Conservation (phyloP, 2,888 invertebrate genomes). For the Nemotelus nigrinus region DNA sequence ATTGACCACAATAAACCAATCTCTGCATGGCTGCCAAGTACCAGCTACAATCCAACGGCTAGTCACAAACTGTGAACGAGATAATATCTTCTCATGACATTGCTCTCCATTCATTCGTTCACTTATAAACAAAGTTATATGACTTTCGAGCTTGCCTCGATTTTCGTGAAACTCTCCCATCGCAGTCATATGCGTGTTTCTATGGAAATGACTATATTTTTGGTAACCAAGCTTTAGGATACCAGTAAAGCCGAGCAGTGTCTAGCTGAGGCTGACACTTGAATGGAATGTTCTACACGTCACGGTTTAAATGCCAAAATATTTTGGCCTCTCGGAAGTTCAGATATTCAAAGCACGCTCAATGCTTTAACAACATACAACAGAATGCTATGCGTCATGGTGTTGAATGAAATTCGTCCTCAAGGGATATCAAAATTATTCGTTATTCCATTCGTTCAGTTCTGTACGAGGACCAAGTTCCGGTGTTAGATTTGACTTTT, state of each 20-base stretch:
- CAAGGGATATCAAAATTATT: slow-evolving; percentile 18
- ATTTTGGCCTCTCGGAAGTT: slow-evolving; percentile 4
- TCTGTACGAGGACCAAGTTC: not conserved
- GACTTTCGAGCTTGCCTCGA: not conserved
- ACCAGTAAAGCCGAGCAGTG: not conserved
- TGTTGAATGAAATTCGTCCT: slow-evolving; percentile 30
- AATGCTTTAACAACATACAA: slow-evolving; percentile 17
- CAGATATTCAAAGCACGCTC: slow-evolving; percentile 32
- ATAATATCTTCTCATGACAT: not conserved
- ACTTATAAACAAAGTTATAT: slow-evolving; percentile 19
- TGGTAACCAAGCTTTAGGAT: not conserved
- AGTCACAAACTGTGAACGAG: not conserved
- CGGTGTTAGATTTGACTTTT: not conserved
- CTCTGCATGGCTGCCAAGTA: not conserved
- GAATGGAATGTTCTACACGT: slow-evolving; percentile 39
- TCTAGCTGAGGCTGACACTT: slow-evolving; percentile 33
- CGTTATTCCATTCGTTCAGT: slow-evolving; percentile 8
- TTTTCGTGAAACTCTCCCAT: not conserved
- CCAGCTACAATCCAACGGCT: not conserved
- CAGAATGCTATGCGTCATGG: slow-evolving; percentile 22
- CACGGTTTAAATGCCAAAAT: slow-evolving; percentile 33
- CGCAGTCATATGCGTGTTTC: no score
- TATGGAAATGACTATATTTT: not conserved
- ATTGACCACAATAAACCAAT: slow-evolving; percentile 4
- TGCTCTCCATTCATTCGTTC: not conserved